These are phyloP conservation scores for Isotomurus palustris DNA, from an alignment of 2,888 invertebrate genomes.

Conservation along the genomic window DNA sequence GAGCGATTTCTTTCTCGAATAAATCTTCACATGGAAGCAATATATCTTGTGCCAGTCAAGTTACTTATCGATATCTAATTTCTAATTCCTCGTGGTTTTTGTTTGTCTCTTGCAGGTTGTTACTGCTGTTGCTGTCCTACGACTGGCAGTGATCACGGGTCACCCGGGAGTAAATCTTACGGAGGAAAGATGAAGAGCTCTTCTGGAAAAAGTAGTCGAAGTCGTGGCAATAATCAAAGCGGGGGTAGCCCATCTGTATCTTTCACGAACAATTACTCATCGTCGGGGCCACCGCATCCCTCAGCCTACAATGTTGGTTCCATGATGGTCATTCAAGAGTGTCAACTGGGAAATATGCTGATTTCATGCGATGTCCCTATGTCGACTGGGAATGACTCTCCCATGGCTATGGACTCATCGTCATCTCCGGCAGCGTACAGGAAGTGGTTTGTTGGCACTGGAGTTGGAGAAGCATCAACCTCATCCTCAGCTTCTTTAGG, in stretches of 20 bases:
- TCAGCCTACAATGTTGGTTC: too few relatives aligned
- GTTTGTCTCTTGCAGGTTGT: slow-evolving; percentile 30
- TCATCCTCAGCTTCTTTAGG: slow-evolving; percentile 13
- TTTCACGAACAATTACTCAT: too few relatives aligned
- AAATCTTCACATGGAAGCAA: neutral
- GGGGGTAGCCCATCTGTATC: neutral
- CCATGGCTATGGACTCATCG: slow-evolving; percentile 15
- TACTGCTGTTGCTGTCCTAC: slow-evolving; percentile 44
- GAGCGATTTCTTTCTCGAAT: too few relatives aligned
- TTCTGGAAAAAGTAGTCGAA: slow-evolving; percentile 1
- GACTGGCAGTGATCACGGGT: slow-evolving; percentile 18
- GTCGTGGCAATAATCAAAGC: neutral
- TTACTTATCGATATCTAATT: slow-evolving; percentile 2
- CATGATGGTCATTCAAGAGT: slow-evolving; percentile 33
- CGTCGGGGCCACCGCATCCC: neutral
- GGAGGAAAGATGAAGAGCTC: slow-evolving; percentile 13
- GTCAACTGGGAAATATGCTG: slow-evolving; percentile 17
- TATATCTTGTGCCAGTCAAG: too few relatives aligned
- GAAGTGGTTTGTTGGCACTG: slow-evolving; percentile 40
- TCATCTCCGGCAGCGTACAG: slow-evolving; percentile 26
- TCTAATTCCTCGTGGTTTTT: slow-evolving; percentile 12
- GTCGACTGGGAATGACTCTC: slow-evolving; percentile 2
- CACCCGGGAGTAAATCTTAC: slow-evolving; percentile 10
- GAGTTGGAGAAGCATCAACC: slow-evolving; percentile 24
- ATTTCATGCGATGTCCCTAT: slow-evolving; percentile 8